Evolutionary conservation across 2,888 invertebrate species (phyloP).

Genomic region (Perithous albicinctus): DNA sequence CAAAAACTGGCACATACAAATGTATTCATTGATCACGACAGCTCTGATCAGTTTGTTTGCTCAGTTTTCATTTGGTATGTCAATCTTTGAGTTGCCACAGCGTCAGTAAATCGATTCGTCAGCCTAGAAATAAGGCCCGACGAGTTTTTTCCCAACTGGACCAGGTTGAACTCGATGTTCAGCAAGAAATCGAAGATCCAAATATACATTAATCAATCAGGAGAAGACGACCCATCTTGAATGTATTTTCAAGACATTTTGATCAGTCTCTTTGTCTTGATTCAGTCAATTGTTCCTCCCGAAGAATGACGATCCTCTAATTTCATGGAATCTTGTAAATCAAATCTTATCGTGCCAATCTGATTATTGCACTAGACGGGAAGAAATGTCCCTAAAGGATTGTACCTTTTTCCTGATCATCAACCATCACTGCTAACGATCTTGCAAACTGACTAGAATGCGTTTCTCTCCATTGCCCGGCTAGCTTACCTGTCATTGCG

Average conservation of each 20-base stretch:
- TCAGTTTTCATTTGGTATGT: not conserved
- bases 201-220: slow-evolving; percentile 25
- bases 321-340: not conserved
- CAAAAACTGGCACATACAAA: not conserved
- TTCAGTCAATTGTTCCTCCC: not conserved
- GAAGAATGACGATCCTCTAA: not conserved
- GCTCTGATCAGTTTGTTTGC: not conserved
- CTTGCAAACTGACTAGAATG: not conserved
- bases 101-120: not conserved
- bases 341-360: not conserved
- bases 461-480: not conserved
- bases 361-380: not conserved
- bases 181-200: not conserved
- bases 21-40: slow-evolving; percentile 8
- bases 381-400: slow-evolving; percentile 6
- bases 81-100: not conserved
- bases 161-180: not conserved
- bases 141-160: slow-evolving; percentile 4
- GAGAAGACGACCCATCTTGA: not conserved
- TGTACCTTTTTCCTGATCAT: not conserved
- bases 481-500: not conserved
- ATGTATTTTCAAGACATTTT: slow-evolving; percentile 1
- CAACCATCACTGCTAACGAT: slow-evolving; percentile 17
- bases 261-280: not conserved
- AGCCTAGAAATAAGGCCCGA: slow-evolving; percentile 12